Evolutionary conservation across 2,888 invertebrate genomes (phyloP).

Genomic region (Drosophila pegasa): DNA sequence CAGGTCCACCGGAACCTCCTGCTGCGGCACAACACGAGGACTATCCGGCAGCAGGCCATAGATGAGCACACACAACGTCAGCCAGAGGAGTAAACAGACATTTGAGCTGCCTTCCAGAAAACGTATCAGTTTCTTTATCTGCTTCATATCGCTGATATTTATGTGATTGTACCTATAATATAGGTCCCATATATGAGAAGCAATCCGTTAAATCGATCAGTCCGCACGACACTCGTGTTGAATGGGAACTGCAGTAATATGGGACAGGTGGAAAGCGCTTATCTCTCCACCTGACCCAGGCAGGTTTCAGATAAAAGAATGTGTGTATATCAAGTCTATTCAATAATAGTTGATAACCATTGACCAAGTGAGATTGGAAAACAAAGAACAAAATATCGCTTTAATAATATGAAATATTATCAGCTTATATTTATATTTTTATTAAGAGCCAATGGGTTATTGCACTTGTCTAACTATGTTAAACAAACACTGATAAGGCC

Average conservation of each 20-base stretch:
- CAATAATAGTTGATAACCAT: not conserved
- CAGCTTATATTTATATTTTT: not conserved
- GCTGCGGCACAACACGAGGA: not conserved
- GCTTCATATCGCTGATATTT: not conserved
- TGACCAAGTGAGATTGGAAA: not conserved
- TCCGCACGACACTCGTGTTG: not conserved
- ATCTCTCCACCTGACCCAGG: not conserved
- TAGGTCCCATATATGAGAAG: too few species aligned
- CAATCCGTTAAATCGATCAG: too few species aligned
- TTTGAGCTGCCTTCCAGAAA: not conserved
- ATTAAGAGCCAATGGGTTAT: not conserved
- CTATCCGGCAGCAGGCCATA: slow-evolving; percentile 17
- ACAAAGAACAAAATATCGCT: not conserved
- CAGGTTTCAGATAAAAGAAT: not conserved
- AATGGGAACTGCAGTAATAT: not conserved
- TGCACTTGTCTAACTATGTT: not conserved
- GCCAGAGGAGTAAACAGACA: slow-evolving; percentile 12
- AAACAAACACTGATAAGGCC: not conserved
- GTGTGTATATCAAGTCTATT: not conserved
- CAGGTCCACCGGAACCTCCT: not conserved
- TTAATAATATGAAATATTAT: not conserved
- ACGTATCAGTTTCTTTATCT: not conserved
- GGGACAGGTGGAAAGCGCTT: not conserved
- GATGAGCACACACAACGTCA: slow-evolving; percentile 8
- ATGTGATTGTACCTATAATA: too few species aligned